These are phyloP conservation scores for Theristus sp. DNA, from an alignment of 2,888 invertebrate species.

Conservation along the genomic window DNA sequence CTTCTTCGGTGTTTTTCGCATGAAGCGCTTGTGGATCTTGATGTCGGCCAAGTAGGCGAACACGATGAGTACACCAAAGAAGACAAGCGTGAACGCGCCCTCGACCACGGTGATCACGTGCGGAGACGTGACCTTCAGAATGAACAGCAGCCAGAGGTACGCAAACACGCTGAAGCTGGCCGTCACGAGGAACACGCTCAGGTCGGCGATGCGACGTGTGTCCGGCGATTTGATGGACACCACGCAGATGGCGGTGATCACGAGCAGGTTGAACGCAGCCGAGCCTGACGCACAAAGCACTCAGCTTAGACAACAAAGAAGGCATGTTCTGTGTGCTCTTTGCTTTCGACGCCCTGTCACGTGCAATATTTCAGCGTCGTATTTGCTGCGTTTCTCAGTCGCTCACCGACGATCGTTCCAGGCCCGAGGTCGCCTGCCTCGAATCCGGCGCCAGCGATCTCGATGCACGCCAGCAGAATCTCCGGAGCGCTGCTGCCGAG, in stretches of 20 bases:
- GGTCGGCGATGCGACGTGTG: conserved; percentile 28
- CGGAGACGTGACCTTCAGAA: conserved; percentile 23
- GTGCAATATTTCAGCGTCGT: too few species aligned
- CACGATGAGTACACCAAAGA: conserved; percentile 40
- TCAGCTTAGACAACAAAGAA: too few species aligned
- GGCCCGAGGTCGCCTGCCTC: conserved; percentile 39
- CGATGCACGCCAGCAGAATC: conserved; percentile 39
- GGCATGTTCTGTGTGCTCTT: too few species aligned
- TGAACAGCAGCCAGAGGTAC: conserved; percentile 42
- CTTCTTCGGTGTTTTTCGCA: conserved; percentile 2
- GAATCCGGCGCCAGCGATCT: conserved; percentile 40
- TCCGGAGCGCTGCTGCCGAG: conserved; percentile 42
- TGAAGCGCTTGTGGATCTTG: conserved; percentile 19
- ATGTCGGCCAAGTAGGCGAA: conserved; percentile 40
- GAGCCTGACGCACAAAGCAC: conserved; percentile 35
- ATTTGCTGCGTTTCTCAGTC: too few species aligned
- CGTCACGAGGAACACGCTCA: conserved; percentile 31
- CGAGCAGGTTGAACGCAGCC: conserved; percentile 41
- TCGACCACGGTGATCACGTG: conserved; percentile 33
- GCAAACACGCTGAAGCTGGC: conserved; percentile 37
- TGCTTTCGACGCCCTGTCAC: too few species aligned
- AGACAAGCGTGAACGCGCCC: conserved; percentile 38
- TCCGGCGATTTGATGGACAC: conserved; percentile 34
- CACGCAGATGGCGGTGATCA: conserved; percentile 40
- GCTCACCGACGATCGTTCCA: conserved; percentile 43